These are phyloP conservation scores for Elaeidobius kamerunicus DNA, from an alignment of 2,888 invertebrate genomes.

Conservation along the genomic window DNA sequence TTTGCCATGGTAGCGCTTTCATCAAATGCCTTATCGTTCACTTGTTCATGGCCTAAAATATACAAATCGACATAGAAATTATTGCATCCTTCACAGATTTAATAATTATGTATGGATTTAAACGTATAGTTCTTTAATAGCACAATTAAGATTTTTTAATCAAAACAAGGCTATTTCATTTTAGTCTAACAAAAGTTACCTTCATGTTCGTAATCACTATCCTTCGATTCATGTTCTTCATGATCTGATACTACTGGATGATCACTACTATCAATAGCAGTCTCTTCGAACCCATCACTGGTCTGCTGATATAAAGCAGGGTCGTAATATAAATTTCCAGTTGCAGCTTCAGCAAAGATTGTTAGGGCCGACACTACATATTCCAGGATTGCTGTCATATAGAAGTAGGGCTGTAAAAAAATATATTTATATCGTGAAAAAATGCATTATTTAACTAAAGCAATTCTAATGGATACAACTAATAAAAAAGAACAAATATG, in stretches of 20 bases:
- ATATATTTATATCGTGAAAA: slow-evolving; percentile 1
- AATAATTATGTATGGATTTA: background rate
- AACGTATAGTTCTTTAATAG: background rate
- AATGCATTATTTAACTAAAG: no score
- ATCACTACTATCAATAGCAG: slow-evolving; percentile 11
- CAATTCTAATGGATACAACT: no score
- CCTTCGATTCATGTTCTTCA: slow-evolving; percentile 19
- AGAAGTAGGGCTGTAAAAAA: slow-evolving; percentile 56
- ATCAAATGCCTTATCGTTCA: slow-evolving; percentile 24
- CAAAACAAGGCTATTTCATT: background rate
- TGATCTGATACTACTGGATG: slow-evolving; percentile 16
- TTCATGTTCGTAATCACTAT: slow-evolving; percentile 26
- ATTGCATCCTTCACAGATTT: background rate
- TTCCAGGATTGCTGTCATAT: slow-evolving; percentile 55
- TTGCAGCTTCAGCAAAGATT: slow-evolving; percentile 51
- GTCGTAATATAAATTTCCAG: slow-evolving; percentile 28
- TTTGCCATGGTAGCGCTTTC: slow-evolving; percentile 46
- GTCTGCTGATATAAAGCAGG: slow-evolving; percentile 20
- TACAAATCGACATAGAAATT: background rate
- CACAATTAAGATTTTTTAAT: background rate
- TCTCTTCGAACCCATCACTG: slow-evolving; percentile 20
- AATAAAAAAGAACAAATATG: no score
- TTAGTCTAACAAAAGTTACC: slow-evolving; percentile 8
- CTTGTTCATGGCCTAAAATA: slow-evolving; percentile 24
- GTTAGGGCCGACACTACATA: slow-evolving; percentile 59